phyloP scores from a whole-genome alignment of 1,140 invertebrate species.

The Caenorhabditis brenneri region DNA sequence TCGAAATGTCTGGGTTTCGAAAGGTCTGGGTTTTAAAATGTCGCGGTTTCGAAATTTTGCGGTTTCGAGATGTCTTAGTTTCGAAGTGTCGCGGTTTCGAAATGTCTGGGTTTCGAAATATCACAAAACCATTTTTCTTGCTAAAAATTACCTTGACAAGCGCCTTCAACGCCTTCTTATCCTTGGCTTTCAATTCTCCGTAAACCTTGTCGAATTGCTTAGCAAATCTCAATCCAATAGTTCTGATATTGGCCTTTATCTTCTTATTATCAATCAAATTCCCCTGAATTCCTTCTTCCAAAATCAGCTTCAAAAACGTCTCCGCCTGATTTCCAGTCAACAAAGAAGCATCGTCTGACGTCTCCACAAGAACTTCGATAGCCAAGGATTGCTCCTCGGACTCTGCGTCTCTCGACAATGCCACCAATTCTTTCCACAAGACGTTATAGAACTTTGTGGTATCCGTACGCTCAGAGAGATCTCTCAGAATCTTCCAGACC shows the following conservation, averaged over 20 bases:
- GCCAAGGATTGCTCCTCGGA: not conserved
- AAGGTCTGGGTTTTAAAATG: too few relatives aligned
- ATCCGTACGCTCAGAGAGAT: slow-evolving; percentile 21
- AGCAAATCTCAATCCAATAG: slow-evolving; percentile 22
- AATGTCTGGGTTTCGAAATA: too few relatives aligned
- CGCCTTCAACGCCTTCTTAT: slow-evolving; percentile 26
- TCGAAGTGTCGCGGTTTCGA: too few relatives aligned
- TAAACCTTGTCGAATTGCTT: slow-evolving; percentile 46
- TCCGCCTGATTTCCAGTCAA: not conserved
- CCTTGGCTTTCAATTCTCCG: slow-evolving; percentile 39
- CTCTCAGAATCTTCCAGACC: not conserved
- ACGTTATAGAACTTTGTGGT: not conserved
- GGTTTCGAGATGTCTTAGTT: too few relatives aligned
- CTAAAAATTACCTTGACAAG: not conserved
- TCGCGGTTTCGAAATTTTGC: too few relatives aligned
- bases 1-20: too few relatives aligned
- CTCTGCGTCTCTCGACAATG: not conserved
- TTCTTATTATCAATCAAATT: slow-evolving; percentile 16
- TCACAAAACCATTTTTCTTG: too few relatives aligned
- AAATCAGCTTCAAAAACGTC: slow-evolving; percentile 38
- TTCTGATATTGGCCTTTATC: not conserved
- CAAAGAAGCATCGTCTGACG: not conserved
- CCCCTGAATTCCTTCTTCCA: not conserved
- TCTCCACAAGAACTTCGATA: not conserved
- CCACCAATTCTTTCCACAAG: not conserved